phyloP scores from a whole-genome alignment of 2,797 vertebrate genomes.

The Sitta carolinensis region DNA sequence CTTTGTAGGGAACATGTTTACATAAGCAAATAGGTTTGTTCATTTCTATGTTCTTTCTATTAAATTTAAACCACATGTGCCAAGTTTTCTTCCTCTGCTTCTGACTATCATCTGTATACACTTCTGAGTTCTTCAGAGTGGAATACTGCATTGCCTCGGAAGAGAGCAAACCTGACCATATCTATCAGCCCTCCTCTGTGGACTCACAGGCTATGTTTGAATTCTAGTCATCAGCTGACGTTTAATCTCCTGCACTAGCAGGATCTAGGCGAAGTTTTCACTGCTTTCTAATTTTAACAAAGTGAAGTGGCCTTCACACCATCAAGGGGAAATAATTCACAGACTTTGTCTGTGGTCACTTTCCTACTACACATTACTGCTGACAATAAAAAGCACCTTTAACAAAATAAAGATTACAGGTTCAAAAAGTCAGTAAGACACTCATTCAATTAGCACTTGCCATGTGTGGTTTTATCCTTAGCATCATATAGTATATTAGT shows the following conservation, averaged over 20 bases:
- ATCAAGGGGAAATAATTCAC: background rate
- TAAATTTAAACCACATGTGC: background rate
- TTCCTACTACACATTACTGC: background rate
- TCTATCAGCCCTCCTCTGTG: background rate
- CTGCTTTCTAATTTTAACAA: background rate
- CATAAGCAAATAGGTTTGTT: background rate
- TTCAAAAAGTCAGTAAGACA: background rate
- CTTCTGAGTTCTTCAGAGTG: background rate
- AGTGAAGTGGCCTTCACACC: background rate
- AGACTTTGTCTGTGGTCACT: background rate
- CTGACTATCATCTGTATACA: background rate
- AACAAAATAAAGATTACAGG: background rate
- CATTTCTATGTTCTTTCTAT: background rate
- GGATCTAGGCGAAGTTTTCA: background rate
- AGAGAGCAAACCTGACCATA: background rate
- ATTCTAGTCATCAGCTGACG: background rate
- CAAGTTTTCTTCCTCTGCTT: background rate
- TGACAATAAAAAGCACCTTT: background rate
- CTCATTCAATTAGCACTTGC: background rate
- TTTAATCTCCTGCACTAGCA: background rate
- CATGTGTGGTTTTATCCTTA: background rate
- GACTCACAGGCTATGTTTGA: background rate
- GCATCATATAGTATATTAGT: background rate
- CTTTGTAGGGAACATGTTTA: background rate
- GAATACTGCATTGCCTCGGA: background rate